A percentile compares a stretch with the other conserved stretches of the same genome.
Conservation (phyloP, 2,888 invertebrate species). For the Baronia brevicornis region DNA sequence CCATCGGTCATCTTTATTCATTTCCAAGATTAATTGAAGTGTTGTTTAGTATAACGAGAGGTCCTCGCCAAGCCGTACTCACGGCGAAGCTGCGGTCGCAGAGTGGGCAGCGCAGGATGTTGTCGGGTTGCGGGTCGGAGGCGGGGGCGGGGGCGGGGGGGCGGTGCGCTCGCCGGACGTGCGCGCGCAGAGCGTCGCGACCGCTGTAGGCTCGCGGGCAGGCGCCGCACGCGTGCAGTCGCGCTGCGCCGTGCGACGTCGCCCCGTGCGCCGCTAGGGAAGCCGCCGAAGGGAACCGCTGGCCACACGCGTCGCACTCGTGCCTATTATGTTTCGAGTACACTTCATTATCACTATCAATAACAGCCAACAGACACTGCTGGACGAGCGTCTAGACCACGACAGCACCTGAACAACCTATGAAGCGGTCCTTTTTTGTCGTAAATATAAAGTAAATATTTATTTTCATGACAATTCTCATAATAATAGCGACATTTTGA, state of each 20-base stretch:
- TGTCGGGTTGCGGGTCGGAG: too few species aligned
- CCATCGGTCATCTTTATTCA: too few species aligned
- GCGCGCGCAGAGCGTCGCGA: conserved; percentile 28
- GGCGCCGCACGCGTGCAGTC: conserved; percentile 26
- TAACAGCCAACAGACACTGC: background rate
- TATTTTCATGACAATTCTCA: too few species aligned
- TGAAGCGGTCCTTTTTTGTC: background rate
- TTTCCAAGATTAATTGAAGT: too few species aligned
- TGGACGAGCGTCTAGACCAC: too few species aligned
- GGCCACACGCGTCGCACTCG: conserved; percentile 28
- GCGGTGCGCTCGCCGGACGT: conserved; percentile 28
- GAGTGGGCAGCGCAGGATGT: conserved; percentile 16
- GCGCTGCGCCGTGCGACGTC: conserved; percentile 26
- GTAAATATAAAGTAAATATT: background rate
- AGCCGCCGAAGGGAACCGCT: conserved; percentile 29
- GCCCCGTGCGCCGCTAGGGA: conserved; percentile 28
- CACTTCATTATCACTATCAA: conserved; percentile 3
- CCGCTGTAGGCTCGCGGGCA: conserved; percentile 34
- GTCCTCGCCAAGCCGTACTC: conserved; percentile 14
- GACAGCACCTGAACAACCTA: too few species aligned
- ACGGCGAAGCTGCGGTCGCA: conserved; percentile 23
- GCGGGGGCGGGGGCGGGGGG: conserved; percentile 6
- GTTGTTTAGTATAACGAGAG: too few species aligned
- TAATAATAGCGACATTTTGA: background rate
- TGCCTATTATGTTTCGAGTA: conserved; percentile 18